Evolutionary conservation across 2,113 vertebrate species (phyloP), one percentile per base, ranked within the genome.

Genomic region (Bucco capensis): DNA sequence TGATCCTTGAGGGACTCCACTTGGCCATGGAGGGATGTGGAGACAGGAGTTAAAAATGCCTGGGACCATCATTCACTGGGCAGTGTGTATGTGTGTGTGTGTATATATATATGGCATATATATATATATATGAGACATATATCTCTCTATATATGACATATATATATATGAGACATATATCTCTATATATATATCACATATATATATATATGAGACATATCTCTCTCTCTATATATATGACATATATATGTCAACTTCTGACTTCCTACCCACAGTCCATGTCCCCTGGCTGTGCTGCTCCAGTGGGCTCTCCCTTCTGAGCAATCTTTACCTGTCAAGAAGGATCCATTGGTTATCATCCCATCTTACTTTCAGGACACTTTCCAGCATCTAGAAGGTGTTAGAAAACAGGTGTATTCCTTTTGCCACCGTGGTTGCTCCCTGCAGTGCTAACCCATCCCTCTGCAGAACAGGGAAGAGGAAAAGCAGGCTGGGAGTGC

Each of bases 61-160:
- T 82, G 58, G 50, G 46, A 42, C 30, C 4, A 2, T 83, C 8
- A 14, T 53, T 73, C 50, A 50, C 17, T 57, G 50, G 8, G 14
- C 24, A 25, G 5, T 22, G 0, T 57, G 5, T 24, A 18, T 3
- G 19, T 23, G 4, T 30, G 3, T 3, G 8, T 21, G n/a, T n/a
- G n/a, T n/a, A n/a, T n/a, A n/a, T n/a, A n/a, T n/a, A n/a, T n/a
- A n/a, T n/a, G n/a, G n/a, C n/a, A n/a, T n/a, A n/a, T n/a, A n/a
- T n/a, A n/a, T n/a, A n/a, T n/a, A n/a, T n/a, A n/a, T n/a, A n/a
- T n/a, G n/a, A n/a, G n/a, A n/a, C n/a, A n/a, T n/a, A n/a, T n/a
- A n/a, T n/a, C n/a, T n/a, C n/a, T n/a, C n/a, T n/a, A n/a, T n/a
- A n/a, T n/a, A n/a, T n/a, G n/a, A n/a, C n/a, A n/a, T n/a, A n/a